phyloP scores from a whole-genome alignment of 2,888 invertebrate species.

The Apamea monoglypha region DNA sequence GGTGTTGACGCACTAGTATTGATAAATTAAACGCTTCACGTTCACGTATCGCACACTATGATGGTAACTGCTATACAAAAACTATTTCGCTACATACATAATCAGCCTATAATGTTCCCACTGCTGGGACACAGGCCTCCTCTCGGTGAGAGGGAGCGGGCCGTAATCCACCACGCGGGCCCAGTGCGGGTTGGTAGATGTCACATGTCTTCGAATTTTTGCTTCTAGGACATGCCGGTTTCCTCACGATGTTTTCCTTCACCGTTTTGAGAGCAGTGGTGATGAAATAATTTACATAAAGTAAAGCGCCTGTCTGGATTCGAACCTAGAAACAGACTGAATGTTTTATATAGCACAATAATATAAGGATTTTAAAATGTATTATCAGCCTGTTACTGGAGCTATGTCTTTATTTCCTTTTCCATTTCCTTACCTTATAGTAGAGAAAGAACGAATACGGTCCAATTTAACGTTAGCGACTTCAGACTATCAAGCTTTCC shows the following conservation, averaged over 20 bases:
- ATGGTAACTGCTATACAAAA: not conserved
- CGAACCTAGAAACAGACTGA: not conserved
- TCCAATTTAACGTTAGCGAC: not conserved
- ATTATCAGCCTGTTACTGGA: not conserved
- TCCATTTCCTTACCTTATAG: not conserved
- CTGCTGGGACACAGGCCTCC: too few species aligned
- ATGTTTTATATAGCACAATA: not conserved
- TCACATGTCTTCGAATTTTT: too few species aligned
- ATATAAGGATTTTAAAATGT: not conserved
- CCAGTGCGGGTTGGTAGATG: too few species aligned
- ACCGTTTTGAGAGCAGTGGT: too few species aligned
- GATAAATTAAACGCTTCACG: conserved; percentile 58
- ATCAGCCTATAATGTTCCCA: too few species aligned
- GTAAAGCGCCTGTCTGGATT: too few species aligned
- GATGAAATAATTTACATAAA: too few species aligned
- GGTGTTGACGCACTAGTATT: conserved; percentile 59
- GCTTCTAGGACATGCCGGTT: too few species aligned
- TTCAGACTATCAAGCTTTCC: not conserved
- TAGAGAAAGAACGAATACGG: not conserved
- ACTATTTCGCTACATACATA: not conserved
- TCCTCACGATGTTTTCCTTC: too few species aligned
- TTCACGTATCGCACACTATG: not conserved
- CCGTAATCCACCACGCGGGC: too few species aligned
- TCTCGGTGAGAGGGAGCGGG: too few species aligned
- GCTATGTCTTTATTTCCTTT: not conserved